phyloP scores from a whole-genome alignment of 2,113 vertebrate genomes.

The Rhagologus leucostigma region DNA sequence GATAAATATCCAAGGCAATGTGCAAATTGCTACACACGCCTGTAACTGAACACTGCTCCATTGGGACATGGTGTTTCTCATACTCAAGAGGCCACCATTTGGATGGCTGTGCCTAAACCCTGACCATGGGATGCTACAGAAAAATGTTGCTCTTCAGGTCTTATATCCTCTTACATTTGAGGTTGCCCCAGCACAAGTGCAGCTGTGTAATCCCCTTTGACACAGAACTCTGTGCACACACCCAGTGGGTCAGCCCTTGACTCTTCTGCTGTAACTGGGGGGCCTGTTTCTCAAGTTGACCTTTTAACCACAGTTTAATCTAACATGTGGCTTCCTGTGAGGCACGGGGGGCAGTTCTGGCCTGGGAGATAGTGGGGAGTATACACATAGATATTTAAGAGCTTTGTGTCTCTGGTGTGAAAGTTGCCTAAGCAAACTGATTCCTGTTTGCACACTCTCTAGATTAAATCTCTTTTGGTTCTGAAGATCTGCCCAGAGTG shows the following conservation, averaged over 20 bases:
- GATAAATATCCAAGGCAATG: not conserved
- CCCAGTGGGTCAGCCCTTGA: accelerated
- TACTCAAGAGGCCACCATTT: not conserved
- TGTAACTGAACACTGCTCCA: not conserved
- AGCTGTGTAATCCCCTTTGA: not conserved
- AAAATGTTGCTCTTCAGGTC: not conserved
- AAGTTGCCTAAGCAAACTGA: not conserved
- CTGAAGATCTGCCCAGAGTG: not conserved
- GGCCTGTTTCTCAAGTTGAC: not conserved
- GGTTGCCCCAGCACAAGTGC: not conserved
- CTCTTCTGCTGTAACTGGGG: not conserved
- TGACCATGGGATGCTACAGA: not conserved
- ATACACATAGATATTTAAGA: accelerated
- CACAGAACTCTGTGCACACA: not conserved
- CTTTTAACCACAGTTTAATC: not conserved
- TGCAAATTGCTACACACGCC: not conserved
- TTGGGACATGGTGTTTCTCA: accelerated
- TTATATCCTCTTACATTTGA: not conserved
- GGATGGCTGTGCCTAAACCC: not conserved
- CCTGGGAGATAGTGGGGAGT: not conserved
- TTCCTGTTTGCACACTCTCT: not conserved
- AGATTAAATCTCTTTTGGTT: not conserved
- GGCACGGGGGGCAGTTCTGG: not conserved
- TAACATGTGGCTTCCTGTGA: not conserved
- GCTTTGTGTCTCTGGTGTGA: not conserved